A percentile compares a stretch with the other conserved stretches of the same genome.
Conservation (phyloP, 1,140 invertebrate species). For the Geopemphigus sp. region DNA sequence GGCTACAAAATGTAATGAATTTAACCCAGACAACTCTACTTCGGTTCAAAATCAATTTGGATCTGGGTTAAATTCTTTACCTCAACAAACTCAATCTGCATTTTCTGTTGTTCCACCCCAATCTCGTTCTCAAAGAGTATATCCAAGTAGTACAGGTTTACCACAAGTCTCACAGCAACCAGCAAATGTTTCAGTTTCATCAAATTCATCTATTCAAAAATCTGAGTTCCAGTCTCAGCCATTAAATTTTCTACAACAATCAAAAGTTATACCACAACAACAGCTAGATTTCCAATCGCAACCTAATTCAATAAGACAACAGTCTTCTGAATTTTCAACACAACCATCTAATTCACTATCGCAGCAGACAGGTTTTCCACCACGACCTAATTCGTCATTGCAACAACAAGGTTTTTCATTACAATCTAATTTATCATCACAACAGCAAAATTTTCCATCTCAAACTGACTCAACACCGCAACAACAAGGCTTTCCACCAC, state of each 20-base stretch:
- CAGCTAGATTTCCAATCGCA: conserved; percentile 17
- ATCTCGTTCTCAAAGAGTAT: conserved; percentile 27
- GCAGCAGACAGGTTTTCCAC: conserved; percentile 53
- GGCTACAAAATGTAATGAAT: conserved; percentile 11
- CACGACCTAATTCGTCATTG: conserved; percentile 49
- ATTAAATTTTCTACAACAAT: conserved; percentile 31
- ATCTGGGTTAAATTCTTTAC: conserved; percentile 19
- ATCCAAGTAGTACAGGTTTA: neutral
- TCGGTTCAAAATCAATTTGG: neutral
- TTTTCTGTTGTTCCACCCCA: conserved; percentile 34
- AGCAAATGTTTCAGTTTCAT: neutral
- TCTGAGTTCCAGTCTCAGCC: conserved; percentile 14
- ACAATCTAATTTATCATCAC: conserved; percentile 47
- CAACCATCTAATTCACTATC: conserved; percentile 52
- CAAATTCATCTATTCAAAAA: conserved; percentile 29
- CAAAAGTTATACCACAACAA: conserved; percentile 52
- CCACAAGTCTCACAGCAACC: conserved; percentile 30
- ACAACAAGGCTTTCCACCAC: conserved; percentile 51
- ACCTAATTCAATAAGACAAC: conserved; percentile 3
- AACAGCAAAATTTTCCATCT: conserved; percentile 51
- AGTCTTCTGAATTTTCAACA: conserved; percentile 41
- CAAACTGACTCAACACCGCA: conserved; percentile 51
- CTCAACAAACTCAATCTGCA: conserved; percentile 19
- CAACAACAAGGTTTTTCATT: conserved; percentile 52
- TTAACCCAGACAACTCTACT: conserved; percentile 3